Percentiles rank a stretch among this genome's conserved stretches.
Conservation (phyloP, 2,113 vertebrate species). For the Cyphomyrus discorhynchus region DNA sequence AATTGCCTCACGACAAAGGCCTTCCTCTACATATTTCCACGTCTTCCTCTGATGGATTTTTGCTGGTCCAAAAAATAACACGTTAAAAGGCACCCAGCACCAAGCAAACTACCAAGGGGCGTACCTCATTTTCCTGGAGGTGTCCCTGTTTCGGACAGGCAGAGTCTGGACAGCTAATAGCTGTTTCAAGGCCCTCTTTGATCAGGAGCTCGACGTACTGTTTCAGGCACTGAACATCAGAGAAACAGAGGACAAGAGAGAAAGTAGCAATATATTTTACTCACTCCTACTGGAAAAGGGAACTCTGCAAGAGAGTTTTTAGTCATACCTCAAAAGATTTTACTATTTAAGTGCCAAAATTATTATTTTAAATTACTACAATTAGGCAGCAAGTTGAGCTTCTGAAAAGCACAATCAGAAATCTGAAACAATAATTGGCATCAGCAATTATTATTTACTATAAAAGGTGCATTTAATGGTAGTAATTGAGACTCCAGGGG, state of each 20-base stretch:
- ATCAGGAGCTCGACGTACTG: conserved; percentile 97
- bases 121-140: conserved; percentile 90
- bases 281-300: neutral
- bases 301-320: neutral
- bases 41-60: neutral
- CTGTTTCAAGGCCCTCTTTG: conserved; percentile 93
- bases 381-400: neutral
- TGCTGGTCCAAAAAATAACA: neutral
- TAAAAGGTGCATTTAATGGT: neutral
- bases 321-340: neutral
- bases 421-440: neutral
- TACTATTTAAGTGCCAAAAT: neutral
- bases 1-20: neutral
- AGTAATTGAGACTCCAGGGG: neutral
- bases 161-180: conserved; percentile 94
- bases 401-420: neutral
- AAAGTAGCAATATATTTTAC: neutral
- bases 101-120: neutral
- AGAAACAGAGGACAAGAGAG: neutral
- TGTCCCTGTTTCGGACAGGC: conserved; percentile 89
- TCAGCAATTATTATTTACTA: neutral
- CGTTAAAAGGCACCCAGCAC: neutral
- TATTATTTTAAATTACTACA: neutral
- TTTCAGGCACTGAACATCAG: conserved; percentile 81
- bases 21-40: neutral